Base-by-base conservation (phyloP, 2,888 invertebrate species). In the Epinotia demarniana region DNA sequence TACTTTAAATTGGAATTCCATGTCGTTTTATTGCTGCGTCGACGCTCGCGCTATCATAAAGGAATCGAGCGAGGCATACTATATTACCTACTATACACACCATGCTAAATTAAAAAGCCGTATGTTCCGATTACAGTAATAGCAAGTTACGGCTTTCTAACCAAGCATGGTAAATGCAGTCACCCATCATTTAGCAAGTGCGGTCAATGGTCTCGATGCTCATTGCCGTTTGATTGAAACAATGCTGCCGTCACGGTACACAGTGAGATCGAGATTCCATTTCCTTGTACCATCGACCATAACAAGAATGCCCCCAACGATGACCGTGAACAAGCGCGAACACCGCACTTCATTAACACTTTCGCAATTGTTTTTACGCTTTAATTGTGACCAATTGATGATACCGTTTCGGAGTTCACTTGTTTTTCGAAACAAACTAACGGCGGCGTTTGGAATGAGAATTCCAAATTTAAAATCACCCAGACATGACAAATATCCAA, bases 161-260 rank as follows among this genome's bases (percentile, higher is more conserved):
- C 53, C n/a, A 53, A 53, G 53, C 53, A n/a, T 8, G 53, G 5
- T 84, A 86, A 88, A 82, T 82, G 70, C 83, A 87, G 91, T 91
- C 90, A 88, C 87, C 87, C 89, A 87, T 90, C 88, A 90, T 90
- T 92, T 90, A 89, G 87, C 89, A 88, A 88, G 83, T 82, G 85
- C 90, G 92, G 93, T 92, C 93, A 91, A 88, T 86, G 93, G 86
- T 89, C 92, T 78, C 86, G 77, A 89, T 91, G 90, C 88, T 89
- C 92, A 90, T 88, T 89, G 89, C 86, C 88, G 86, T 92, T 89
- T 88, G 90, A 92, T 92, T 91, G 91, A 91, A 89, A 93, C 93
- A 93, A 92, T 90, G 88, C 88, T 80, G 68, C 75, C 75, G 80
- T 81, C 79, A 80, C 79, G 80, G 75, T 70, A 72, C 57, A 66